These are phyloP conservation scores for Chloropsis hardwickii DNA, from an alignment of 2,113 vertebrate species.

Conservation along the genomic window DNA sequence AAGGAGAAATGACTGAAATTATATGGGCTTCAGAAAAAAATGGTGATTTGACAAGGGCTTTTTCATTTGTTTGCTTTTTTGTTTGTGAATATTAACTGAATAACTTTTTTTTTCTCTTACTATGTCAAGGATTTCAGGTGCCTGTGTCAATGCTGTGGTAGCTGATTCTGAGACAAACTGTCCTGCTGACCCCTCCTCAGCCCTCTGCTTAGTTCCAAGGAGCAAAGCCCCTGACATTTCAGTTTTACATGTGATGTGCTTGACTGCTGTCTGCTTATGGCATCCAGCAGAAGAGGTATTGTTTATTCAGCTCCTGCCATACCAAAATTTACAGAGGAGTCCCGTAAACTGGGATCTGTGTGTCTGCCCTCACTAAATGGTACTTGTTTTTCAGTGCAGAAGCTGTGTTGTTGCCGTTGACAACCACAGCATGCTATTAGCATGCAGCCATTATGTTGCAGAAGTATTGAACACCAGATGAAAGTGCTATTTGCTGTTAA, in stretches of 20 bases:
- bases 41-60: neutral
- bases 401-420: neutral
- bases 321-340: neutral
- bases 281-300: neutral
- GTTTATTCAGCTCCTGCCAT: neutral
- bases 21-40: neutral
- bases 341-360: neutral
- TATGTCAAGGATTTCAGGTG: neutral
- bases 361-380: neutral
- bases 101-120: neutral
- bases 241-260: neutral
- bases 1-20: neutral
- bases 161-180: neutral
- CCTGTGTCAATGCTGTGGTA: accelerated
- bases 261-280: neutral
- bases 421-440: conserved; percentile 11
- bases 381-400: neutral
- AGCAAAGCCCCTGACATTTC: neutral
- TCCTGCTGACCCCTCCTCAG: neutral
- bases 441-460: conserved; percentile 1
- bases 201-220: neutral
- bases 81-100: neutral
- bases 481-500: conserved; percentile 13
- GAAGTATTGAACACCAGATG: conserved; percentile 13
- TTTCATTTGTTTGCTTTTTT: neutral